phyloP scores from a whole-genome alignment of 2,797 vertebrate species.

The Tachyglossus aculeatus region DNA sequence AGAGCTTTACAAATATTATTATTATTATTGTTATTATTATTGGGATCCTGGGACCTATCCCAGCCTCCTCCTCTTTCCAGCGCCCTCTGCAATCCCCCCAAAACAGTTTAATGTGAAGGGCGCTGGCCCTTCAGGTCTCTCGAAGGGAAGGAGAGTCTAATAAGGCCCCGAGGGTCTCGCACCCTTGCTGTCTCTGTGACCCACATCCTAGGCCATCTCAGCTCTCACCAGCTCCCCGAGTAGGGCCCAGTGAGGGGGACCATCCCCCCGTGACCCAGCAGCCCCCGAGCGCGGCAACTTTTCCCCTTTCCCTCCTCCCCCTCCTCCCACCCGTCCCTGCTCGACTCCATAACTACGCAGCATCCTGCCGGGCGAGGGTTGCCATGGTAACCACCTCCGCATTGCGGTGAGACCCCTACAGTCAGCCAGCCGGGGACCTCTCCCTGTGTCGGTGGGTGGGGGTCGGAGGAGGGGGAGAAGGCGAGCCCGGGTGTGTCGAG shows the following conservation, averaged over 20 bases:
- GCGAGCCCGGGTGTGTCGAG: no score
- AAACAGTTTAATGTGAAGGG: no score
- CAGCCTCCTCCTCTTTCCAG: no score
- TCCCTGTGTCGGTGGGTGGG: background rate
- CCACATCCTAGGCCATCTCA: background rate
- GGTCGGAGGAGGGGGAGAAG: background rate
- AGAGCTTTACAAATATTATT: no score
- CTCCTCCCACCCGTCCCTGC: background rate
- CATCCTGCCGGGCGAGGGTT: constrained; percentile 69
- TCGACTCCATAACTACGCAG: background rate
- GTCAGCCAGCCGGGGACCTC: constrained; percentile 46
- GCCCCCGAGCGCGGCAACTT: background rate
- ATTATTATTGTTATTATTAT: no score
- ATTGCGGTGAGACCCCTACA: constrained; percentile 83
- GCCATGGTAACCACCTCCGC: constrained; percentile 88
- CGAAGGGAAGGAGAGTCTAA: no score
- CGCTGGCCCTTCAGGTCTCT: no score
- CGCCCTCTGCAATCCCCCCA: no score
- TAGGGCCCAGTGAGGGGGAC: background rate
- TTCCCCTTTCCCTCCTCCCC: background rate
- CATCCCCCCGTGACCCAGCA: background rate
- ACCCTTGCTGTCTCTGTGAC: no score
- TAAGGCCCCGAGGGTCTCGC: no score
- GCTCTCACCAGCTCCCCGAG: background rate
- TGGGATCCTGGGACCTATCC: no score